These are phyloP conservation scores for Drosophila quadrilineata DNA, from an alignment of 1,140 invertebrate genomes.

Conservation along the genomic window DNA sequence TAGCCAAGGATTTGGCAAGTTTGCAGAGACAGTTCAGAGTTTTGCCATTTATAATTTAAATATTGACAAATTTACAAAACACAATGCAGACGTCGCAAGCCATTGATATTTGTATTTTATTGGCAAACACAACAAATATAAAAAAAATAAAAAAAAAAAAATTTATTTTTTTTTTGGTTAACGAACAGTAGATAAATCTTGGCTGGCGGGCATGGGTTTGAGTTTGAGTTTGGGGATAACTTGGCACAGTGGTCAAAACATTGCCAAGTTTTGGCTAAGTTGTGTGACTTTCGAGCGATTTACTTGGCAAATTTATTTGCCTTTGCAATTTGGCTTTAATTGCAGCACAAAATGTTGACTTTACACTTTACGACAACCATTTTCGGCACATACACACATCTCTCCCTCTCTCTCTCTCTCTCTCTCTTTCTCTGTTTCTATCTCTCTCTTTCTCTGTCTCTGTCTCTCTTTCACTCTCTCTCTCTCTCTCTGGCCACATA, in stretches of 20 bases:
- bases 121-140: no score
- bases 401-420: not conserved
- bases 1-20: no score
- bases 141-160: no score
- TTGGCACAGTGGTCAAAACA: slow-evolving; percentile 20
- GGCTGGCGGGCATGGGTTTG: no score
- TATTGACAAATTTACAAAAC: no score
- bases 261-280: slow-evolving; percentile 9
- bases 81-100: no score
- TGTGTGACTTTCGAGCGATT: slow-evolving; percentile 41
- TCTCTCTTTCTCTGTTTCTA: no score
- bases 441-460: not conserved
- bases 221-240: not conserved
- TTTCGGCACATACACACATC: slow-evolving; percentile 4
- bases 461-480: not conserved
- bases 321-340: slow-evolving; percentile 57
- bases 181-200: not conserved
- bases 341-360: slow-evolving; percentile 70
- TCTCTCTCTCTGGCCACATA: not conserved
- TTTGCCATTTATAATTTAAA: no score
- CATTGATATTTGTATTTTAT: no score
- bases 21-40: no score
- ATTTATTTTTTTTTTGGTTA: no score
- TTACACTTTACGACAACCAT: slow-evolving; percentile 57
- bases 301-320: slow-evolving; percentile 58